Base-by-base conservation (phyloP, 2,113 vertebrate species). In the Panthera leo region DNA sequence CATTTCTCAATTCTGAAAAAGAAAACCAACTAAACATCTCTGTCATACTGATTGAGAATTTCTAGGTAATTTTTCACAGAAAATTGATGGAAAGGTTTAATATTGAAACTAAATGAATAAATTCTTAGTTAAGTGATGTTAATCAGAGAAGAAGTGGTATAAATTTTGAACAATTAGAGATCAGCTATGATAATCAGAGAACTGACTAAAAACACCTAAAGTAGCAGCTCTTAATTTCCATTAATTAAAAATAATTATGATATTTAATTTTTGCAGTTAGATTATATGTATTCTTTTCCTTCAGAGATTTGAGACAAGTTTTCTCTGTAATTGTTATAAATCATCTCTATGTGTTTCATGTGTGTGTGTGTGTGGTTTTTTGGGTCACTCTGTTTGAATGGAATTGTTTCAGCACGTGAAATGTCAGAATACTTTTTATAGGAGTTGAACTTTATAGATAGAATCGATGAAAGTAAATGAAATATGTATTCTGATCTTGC, bases 241-340 rank as follows among this genome's bases (percentile, higher is more conserved):
- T 70, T 92, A 80, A 55, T 91, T 75, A 93, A 8, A 71, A 63
- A 85, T 87, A 85, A 93, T 85, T 80, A 25, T 29, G n/a, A 51
- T 76, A 51, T 51, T 83, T 85, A 67, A 55, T 90, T 5, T 83
- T 79, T 87, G 5, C 16, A 55, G 13, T 55, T 79, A 58, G 11
- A 79, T 90, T 91, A 34, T 85, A 39, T 85, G 7, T 80, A 61
- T 5, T 78, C n/a, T 63, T 91, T 91, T 63, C n/a, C 10, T 61
- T 18, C 31, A 80, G 18, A 63, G 14, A 25, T 12, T 80, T 53
- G 27, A 79, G 25, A 68, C 34, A 85, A 78, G 23, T 19, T 15
- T 45, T 61, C 29, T 93, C 5, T 71, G 2, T 83, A 67, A 88
- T 82, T 68, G 15, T 65, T 80, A 55, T 5, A 61, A 61, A 68